A percentile compares a stretch with the other conserved stretches of the same genome.
Conservation (phyloP, 2,797 vertebrate genomes). For the Eulemur rubriventer region DNA sequence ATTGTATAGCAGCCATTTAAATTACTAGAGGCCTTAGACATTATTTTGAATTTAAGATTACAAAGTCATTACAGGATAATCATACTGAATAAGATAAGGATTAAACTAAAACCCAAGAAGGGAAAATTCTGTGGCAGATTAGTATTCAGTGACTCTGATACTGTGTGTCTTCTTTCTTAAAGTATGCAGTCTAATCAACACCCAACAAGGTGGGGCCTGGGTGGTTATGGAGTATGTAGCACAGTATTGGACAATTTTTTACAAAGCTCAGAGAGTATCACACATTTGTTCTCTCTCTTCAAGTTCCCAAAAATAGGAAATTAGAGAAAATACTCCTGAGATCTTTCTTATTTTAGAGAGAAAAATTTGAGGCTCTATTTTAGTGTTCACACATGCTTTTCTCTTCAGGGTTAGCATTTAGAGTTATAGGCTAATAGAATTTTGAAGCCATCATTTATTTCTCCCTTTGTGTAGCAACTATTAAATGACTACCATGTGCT, state of each 20-base stretch:
- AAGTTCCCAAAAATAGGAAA: constrained; percentile 5
- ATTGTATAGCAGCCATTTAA: neutral
- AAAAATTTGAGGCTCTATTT: constrained; percentile 4
- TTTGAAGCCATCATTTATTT: constrained; percentile 20
- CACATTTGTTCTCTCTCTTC: constrained; percentile 17
- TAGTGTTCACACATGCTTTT: neutral
- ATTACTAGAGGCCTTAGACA: neutral
- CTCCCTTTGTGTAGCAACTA: neutral
- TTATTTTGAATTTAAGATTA: constrained; percentile 53
- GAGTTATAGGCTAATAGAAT: neutral
- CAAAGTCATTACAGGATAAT: neutral
- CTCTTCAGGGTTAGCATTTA: constrained; percentile 14
- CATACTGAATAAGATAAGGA: neutral
- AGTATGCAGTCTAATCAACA: neutral
- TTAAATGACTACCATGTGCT: neutral
- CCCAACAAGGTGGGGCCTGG: neutral
- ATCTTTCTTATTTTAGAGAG: constrained; percentile 24
- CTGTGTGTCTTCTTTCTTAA: neutral
- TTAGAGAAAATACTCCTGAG: constrained; percentile 7
- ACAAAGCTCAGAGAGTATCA: neutral
- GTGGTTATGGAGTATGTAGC: neutral
- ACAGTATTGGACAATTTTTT: neutral
- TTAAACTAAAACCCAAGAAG: constrained; percentile 8
- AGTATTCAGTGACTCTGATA: neutral
- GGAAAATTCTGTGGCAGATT: neutral